Base-by-base conservation (phyloP, 2,888 invertebrate genomes). In the Conistra vaccinii region DNA sequence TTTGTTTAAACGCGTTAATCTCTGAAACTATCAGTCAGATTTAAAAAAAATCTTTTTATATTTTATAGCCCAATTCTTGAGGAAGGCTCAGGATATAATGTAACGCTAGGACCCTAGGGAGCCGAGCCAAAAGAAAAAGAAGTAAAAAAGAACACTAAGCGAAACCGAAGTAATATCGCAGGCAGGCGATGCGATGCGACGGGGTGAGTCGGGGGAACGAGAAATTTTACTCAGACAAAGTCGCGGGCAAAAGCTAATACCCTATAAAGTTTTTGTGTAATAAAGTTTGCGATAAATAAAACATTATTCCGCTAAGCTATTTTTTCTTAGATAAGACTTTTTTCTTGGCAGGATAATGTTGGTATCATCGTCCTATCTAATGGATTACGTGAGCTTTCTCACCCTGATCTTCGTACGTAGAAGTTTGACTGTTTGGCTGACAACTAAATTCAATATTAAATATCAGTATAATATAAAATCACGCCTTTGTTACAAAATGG, bases 261-360 rank as follows among this genome's bases (percentile, higher is more conserved):
- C 58, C 45, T 63, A 48, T 77, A 78, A 76, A 81, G 67, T 73
- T 75, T 71, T 73, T 39, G 35, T 73, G 84, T 78, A 86, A 86
- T 83, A 87, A 87, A 87, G 82, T 88, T 87, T 76, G 32, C 53
- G 57, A 85, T 89, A 89, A 87, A 88, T 89, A 90, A 89, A 90
- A 86, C 85, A 88, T 87, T 76, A 87, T 85, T 77, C 60, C 32
- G 26, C 42, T 67, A 55, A 76, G 69, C 61, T 51, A 62, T 83
- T 76, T 80, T 65, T 75, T 75, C 65, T 62, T 48, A 20, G 35
- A 35, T n/a, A n/a, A 81, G 57, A 75, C 68, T 74, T 67, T 78
- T 87, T 77, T 62, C 39, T 29, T 71, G 65, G 78, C 76, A 57
- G 67, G 48, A 70, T 78, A 83, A 73, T 71, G 51, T 74, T 39